Conservation (phyloP, 1,140 invertebrate genomes). For the Drosophila sp. region DNA sequence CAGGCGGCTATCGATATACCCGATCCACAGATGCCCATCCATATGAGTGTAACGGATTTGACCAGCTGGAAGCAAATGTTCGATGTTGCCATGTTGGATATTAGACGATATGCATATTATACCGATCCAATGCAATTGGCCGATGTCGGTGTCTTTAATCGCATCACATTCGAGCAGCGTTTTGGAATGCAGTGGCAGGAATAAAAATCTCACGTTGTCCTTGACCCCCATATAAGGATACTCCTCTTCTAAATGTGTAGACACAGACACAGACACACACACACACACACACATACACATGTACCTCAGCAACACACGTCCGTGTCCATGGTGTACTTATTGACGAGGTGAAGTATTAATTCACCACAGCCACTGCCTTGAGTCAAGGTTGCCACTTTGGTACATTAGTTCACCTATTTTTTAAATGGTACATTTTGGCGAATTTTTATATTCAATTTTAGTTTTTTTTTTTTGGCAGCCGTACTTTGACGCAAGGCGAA, state of each 20-base stretch:
- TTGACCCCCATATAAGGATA: neutral
- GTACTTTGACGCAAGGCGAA: no score
- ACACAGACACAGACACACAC: conserved; percentile 8
- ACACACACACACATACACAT: neutral
- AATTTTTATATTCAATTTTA: no score
- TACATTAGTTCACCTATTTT: no score
- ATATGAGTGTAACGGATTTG: conserved; percentile 79
- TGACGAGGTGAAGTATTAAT: no score
- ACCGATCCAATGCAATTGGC: conserved; percentile 77
- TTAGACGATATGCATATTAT: conserved; percentile 74
- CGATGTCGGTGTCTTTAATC: conserved; percentile 75
- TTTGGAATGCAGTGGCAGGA: conserved; percentile 81
- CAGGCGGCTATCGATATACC: conserved; percentile 80
- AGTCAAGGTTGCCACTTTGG: no score
- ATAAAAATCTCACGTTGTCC: conserved; percentile 16
- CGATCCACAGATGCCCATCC: conserved; percentile 78
- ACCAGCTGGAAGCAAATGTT: conserved; percentile 84
- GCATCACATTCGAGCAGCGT: conserved; percentile 75
- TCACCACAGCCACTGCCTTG: no score
- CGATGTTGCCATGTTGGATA: conserved; percentile 75
- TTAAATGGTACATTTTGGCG: no score
- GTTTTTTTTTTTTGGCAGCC: no score
- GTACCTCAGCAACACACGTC: no score
- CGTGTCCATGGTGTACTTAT: no score
- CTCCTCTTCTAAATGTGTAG: neutral